Evolutionary conservation across 2,113 vertebrate genomes (phyloP), one percentile per base, ranked within the genome.

Genomic region (Neodon shergylaensis): DNA sequence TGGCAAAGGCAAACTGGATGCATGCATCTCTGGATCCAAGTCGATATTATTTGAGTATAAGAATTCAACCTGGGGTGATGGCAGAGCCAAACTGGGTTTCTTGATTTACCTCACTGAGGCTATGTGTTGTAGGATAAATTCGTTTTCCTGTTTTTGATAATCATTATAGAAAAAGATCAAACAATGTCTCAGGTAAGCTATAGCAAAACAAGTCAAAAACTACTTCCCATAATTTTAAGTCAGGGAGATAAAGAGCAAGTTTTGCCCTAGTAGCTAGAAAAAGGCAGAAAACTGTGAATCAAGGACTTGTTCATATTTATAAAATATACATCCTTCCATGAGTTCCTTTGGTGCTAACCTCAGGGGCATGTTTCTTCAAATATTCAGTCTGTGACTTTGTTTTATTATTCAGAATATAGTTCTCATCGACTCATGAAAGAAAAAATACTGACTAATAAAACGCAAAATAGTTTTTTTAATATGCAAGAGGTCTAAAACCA

Each of bases 381-480:
- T 72, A 88, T 49, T 85, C 26, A 88, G 31, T 31, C 31, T 58
- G 10, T 66, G 42, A 49, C 13, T 85, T 95, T 54, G 61, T 61
- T 88, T 90, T 28, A 83, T 82, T 79, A 88, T 81, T 63, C 89
- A 73, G 1, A 65, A 21, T 74, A 6, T 42, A 84, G 77, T 77
- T 93, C 52, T 93, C n/a, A 90, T 31, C 36, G 58, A 8, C 33
- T 96, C 79, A 26, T 66, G 22, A 61, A 95, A 95, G 21, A 92
- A 68, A 86, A 70, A 9, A 87, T 26, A 49, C 44, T 82, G 44
- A 79, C 1, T n/a, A 88, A 52, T 28, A 74, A 89, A 92, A 76
- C 10, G 58, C 63, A 79, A 85, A 66, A 12, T 22, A 36, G 28
- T 8, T 44, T 7, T 54, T 85, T 47, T 36, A 70, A 70, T 87